Evolutionary conservation across 1,140 invertebrate species (phyloP), one percentile per base, ranked within the genome.

Genomic region (Schmidtea mediterranea): DNA sequence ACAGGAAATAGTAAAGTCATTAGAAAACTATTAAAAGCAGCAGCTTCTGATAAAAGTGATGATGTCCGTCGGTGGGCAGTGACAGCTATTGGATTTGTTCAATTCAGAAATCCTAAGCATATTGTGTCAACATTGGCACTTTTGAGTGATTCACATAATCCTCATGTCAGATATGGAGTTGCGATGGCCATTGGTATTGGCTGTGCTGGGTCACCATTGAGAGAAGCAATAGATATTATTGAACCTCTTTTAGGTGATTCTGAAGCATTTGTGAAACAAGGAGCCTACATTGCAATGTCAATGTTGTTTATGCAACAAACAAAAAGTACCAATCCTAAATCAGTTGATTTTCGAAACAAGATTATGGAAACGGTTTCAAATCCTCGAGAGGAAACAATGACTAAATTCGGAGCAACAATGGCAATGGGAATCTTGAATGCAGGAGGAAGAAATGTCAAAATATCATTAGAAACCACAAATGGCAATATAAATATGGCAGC

Each of bases 161-260:
- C 90, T 12, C 89, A 98, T 64, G 90, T 99, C 0, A 74, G 92
- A 46, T 97, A 95, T 63, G 92, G 92, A 36, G 87, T 90, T 12
- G 92, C 89, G 8, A 92, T 97, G 82, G 92, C 92, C 10, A 63
- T 98, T 45, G 92, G 89, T 49, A 95, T 98, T 54, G 86, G 90
- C 2, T 98, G 90, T 67, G 89, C 89, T 40, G 89, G 89, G 15
- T 89, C 86, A 10, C 89, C 87, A 12, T 73, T 87, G 24, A 77
- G 76, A 57, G 92, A 98, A 68, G 90, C 90, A 0, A 82, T 98
- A 47, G 77, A 76, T n/a, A 69, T 97, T 1, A 61, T 98, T 43
- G 90, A 98, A 62, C 89, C 90, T 0, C 84, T 98, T 80, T 82
- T 86, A 1, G 90, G 94, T 63, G 92, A 97, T 62, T 82, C 89